phyloP scores from a whole-genome alignment of 2,888 invertebrate species.

The Drosophila hawaiiensis region DNA sequence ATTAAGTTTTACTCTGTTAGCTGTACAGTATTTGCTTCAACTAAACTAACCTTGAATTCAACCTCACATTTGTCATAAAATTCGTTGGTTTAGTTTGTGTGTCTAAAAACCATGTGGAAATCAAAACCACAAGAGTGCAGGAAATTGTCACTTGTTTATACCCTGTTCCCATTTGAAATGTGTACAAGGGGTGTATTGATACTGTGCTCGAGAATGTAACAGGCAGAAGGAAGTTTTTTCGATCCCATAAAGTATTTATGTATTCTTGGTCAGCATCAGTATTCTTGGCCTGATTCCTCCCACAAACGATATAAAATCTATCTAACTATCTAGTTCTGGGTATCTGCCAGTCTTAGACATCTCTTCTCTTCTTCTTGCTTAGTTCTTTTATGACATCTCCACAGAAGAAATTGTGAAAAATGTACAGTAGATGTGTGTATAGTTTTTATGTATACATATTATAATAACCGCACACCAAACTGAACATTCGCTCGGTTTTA shows the following conservation, averaged over 20 bases:
- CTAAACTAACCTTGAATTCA: not conserved
- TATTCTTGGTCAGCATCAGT: not conserved
- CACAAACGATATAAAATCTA: not conserved
- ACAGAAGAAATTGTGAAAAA: not conserved
- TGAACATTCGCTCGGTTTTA: not conserved
- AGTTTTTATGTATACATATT: not conserved
- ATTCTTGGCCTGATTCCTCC: too few species aligned
- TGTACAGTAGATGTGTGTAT: not conserved
- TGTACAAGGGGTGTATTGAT: not conserved
- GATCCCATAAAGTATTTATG: not conserved
- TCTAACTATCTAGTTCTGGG: not conserved
- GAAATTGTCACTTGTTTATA: not conserved
- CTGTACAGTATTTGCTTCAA: not conserved
- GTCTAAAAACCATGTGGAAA: not conserved
- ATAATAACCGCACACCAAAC: not conserved
- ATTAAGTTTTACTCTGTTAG: not conserved
- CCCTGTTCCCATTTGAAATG: not conserved
- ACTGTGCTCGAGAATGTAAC: not conserved
- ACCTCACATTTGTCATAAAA: not conserved
- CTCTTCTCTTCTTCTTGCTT: not conserved
- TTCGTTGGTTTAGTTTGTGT: not conserved
- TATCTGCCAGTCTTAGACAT: not conserved
- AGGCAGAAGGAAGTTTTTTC: not conserved
- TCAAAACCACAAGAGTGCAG: not conserved
- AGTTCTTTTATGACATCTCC: not conserved